phyloP scores from a whole-genome alignment of 2,113 vertebrate species.

The Percina caprodes region DNA sequence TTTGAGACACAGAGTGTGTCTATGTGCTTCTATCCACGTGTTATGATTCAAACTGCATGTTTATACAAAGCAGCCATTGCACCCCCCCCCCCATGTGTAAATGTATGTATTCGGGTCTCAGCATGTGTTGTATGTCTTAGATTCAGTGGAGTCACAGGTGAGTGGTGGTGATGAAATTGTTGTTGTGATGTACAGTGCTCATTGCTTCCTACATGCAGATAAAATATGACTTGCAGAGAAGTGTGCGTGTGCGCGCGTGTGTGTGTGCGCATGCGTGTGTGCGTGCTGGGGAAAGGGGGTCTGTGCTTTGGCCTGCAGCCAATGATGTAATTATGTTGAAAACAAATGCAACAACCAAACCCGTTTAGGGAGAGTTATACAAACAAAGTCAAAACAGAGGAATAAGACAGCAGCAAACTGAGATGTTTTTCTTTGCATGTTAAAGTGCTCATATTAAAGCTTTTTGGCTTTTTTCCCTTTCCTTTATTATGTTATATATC shows the following conservation, averaged over 20 bases:
- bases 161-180: slow-evolving; percentile 49
- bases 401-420: slow-evolving; percentile 28
- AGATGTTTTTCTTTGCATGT: neutral
- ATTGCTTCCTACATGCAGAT: slow-evolving; percentile 44
- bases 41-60: slow-evolving; percentile 21
- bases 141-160: slow-evolving; percentile 56
- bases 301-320: slow-evolving; percentile 64
- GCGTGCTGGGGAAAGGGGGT: neutral
- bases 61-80: slow-evolving; percentile 17
- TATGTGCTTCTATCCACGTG: slow-evolving; percentile 32
- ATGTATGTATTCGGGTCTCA: slow-evolving; percentile 68
- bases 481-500: no score
- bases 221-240: slow-evolving; percentile 50
- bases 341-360: slow-evolving; percentile 76
- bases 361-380: slow-evolving; percentile 52
- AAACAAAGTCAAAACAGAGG: slow-evolving; percentile 63
- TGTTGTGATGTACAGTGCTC: slow-evolving; percentile 52
- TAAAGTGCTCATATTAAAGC: no score
- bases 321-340: slow-evolving; percentile 84
- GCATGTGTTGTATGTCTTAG: slow-evolving; percentile 50
- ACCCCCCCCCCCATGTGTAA: slow-evolving; percentile 24
- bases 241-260: slow-evolving; percentile 10
- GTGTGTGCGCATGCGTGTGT: slow-evolving; percentile 5
- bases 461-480: no score
- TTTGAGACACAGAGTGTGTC: slow-evolving; percentile 13